A percentile compares a stretch with the other conserved stretches of the same genome.
phyloP scores from a whole-genome alignment of 2,797 vertebrate genomes.

The Silurus aristotelis region DNA sequence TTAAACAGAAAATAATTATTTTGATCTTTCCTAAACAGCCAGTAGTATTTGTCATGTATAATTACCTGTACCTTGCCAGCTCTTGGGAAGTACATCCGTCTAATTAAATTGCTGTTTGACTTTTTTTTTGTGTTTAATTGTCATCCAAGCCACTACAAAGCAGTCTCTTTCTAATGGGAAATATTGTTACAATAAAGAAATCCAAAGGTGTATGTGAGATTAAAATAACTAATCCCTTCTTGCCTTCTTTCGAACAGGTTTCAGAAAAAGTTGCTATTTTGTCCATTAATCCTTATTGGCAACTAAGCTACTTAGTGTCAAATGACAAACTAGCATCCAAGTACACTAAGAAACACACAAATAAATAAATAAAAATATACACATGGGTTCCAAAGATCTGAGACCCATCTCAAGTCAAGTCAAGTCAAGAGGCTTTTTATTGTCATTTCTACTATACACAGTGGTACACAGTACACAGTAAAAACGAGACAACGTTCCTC shows the following conservation, averaged over 20 bases:
- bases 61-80: background rate
- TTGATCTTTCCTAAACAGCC: background rate
- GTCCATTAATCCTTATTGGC: background rate
- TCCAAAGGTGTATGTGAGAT: background rate
- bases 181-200: background rate
- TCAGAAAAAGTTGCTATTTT: no score
- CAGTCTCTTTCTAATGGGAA: background rate
- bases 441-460: no score
- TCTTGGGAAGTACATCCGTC: background rate
- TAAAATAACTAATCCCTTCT: background rate
- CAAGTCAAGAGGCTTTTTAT: no score
- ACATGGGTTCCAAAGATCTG: background rate
- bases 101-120: background rate
- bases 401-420: background rate
- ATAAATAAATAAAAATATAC: background rate
- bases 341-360: background rate
- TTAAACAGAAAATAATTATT: background rate
- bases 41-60: background rate
- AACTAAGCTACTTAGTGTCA: background rate
- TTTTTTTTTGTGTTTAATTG: background rate
- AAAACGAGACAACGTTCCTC: no score
- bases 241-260: background rate
- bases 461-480: no score
- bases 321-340: background rate
- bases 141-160: background rate